Conservation (phyloP, 2,113 vertebrate genomes). For the Gallinago media region DNA sequence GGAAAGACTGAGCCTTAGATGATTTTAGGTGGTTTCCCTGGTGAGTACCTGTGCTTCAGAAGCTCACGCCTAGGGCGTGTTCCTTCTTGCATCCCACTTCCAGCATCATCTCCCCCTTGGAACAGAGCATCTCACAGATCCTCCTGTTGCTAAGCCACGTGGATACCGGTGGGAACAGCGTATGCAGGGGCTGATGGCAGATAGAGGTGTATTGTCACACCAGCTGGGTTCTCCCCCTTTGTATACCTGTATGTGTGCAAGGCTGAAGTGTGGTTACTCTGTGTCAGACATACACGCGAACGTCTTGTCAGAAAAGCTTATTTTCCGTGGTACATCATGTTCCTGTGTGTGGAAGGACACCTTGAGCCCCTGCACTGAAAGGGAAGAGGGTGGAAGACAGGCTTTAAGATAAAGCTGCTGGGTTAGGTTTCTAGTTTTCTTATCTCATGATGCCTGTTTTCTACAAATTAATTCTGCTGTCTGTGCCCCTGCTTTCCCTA, state of each 20-base stretch:
- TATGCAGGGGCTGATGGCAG: neutral
- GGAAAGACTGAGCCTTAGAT: neutral
- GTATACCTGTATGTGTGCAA: neutral
- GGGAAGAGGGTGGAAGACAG: neutral
- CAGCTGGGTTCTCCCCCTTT: neutral
- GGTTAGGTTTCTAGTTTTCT: neutral
- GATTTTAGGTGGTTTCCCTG: neutral
- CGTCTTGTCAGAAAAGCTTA: neutral
- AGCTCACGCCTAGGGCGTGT: neutral
- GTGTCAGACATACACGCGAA: neutral
- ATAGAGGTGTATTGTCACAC: neutral
- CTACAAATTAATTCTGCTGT: neutral
- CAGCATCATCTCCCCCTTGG: neutral
- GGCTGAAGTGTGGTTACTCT: neutral
- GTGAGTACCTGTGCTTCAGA: neutral
- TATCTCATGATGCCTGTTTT: neutral
- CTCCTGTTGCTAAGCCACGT: neutral
- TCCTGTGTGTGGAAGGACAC: neutral
- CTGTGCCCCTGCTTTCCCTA: neutral
- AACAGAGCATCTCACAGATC: neutral
- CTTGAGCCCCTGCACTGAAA: neutral
- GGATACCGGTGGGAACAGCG: rapidly evolving
- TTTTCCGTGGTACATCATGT: neutral
- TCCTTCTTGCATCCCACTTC: neutral
- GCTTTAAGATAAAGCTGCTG: neutral